Base-by-base conservation (phyloP, 2,888 invertebrate genomes). In the Acanthosepion lycidas region DNA sequence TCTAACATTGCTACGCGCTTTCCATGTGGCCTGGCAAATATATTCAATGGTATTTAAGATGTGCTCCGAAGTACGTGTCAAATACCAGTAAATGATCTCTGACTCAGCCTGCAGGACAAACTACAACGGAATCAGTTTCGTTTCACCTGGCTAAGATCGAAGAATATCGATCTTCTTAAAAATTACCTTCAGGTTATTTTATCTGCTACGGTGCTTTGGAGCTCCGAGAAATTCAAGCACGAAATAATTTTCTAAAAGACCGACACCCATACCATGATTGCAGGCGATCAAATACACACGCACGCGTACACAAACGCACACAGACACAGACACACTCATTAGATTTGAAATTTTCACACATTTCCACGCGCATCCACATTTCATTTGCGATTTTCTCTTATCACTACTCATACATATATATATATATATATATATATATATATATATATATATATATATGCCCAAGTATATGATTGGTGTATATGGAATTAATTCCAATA, bases 91-190 rank as follows among this genome's bases (percentile, higher is more conserved):
- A 26, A 78, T n/a, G 33, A n/a, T 78, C 33, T n/a, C n/a, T n/a
- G 12, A 33, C 78, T n/a, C 33, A 15, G 78, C n/a, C 78, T 33
- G 78, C n/a, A 78, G 78, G 78, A 78, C n/a, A 78, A 78, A n/a
- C 78, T n/a, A 33, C 78, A n/a, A n/a, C n/a, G 78, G 33, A 78
- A 78, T n/a, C 78, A 78, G 33, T 78, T n/a, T 15, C n/a, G 78
- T 78, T 78, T 78, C 78, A 59, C 59, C n/a, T n/a, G 33, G 59
- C 59, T 59, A 78, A 78, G 78, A 78, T 78, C n/a, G 78, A 78
- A 78, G n/a, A 78, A 78, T 78, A 78, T 78, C 78, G 78, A 78
- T 78, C n/a, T n/a, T n/a, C 12, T 28, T n/a, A n/a, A 78, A 78
- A 33, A 78, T 78, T 78, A 78, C n/a, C n/a, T 78, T 15, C n/a